These are phyloP conservation scores for Platichthys stellatus DNA, from an alignment of 2,113 vertebrate species.

Conservation along the genomic window DNA sequence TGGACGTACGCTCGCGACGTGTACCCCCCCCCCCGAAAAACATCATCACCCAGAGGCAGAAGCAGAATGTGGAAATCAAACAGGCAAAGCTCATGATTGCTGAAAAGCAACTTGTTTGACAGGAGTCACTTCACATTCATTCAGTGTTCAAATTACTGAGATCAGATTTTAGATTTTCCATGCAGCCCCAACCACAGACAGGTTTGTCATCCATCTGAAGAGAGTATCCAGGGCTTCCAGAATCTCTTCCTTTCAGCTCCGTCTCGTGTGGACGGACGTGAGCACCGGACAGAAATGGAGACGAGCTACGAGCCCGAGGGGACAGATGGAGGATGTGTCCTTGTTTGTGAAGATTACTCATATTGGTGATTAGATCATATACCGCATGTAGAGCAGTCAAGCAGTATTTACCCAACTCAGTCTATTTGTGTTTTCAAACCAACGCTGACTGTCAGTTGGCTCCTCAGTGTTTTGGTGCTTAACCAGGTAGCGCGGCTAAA, in stretches of 20 bases:
- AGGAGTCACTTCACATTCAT: background rate
- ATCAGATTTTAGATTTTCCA: background rate
- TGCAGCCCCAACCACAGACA: background rate
- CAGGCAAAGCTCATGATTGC: no score
- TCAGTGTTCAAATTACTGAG: background rate
- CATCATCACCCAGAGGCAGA: constrained; percentile 8
- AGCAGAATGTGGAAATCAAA: background rate
- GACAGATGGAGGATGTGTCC: background rate
- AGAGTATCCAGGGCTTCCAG: no score
- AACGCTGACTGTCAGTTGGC: background rate
- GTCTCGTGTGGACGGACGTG: constrained; percentile 41
- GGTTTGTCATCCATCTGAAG: constrained; percentile 30
- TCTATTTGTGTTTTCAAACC: constrained; percentile 27
- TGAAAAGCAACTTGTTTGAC: background rate
- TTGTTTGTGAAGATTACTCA: constrained; percentile 9
- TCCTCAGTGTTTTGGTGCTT: constrained; percentile 13
- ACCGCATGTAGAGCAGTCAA: no score
- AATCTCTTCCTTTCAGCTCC: constrained; percentile 49
- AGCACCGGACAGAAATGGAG: no score
- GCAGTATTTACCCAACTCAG: constrained; percentile 28
- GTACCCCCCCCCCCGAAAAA: background rate
- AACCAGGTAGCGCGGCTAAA: constrained; percentile 37
- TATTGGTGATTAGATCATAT: constrained; percentile 14
- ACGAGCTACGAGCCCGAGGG: background rate
- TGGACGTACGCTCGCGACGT: constrained; percentile 34